A percentile compares a stretch with the other conserved stretches of the same genome.
Conservation (phyloP, 2,888 invertebrate genomes). For the Sclerodermus sp. region DNA sequence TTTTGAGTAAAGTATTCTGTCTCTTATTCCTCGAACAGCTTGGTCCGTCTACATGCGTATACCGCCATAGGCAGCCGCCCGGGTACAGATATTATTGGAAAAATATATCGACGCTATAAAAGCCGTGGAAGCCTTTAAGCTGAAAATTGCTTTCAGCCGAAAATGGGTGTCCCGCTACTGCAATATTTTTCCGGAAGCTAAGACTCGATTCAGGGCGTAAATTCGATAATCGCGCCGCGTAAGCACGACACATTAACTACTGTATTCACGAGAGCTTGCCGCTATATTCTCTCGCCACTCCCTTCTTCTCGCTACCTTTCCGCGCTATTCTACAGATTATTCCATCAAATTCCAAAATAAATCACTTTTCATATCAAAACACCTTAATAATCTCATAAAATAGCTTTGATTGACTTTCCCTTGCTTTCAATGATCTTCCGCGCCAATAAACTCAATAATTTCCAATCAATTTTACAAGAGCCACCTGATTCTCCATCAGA, state of each 20-base stretch:
- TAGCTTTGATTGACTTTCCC: no score
- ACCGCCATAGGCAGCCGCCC: conserved; percentile 20
- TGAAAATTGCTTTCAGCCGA: conserved; percentile 31
- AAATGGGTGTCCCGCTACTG: conserved; percentile 18
- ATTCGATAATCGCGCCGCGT: conserved; percentile 26
- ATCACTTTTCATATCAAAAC: no score
- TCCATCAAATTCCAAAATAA: no score
- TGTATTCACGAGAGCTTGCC: conserved; percentile 11
- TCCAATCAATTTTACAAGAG: no score
- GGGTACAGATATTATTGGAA: conserved; percentile 31
- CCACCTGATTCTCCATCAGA: no score
- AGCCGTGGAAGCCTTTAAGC: conserved; percentile 29
- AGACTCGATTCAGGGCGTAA: conserved; percentile 22
- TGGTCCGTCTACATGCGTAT: conserved; percentile 4
- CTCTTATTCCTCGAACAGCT: no score
- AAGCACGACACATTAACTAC: conserved; percentile 16
- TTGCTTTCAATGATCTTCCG: no score
- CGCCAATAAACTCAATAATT: no score
- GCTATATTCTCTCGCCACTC: conserved; percentile 3
- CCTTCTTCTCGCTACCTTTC: background rate
- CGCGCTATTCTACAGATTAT: no score
- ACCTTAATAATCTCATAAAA: no score
- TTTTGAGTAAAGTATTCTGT: conserved; percentile 29
- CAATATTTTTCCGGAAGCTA: conserved; percentile 24
- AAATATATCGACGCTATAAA: conserved; percentile 31